Percentiles rank a stretch among this genome's conserved stretches.
phyloP scores from a whole-genome alignment of 2,888 invertebrate species.

The Eugnorisma glareosa region DNA sequence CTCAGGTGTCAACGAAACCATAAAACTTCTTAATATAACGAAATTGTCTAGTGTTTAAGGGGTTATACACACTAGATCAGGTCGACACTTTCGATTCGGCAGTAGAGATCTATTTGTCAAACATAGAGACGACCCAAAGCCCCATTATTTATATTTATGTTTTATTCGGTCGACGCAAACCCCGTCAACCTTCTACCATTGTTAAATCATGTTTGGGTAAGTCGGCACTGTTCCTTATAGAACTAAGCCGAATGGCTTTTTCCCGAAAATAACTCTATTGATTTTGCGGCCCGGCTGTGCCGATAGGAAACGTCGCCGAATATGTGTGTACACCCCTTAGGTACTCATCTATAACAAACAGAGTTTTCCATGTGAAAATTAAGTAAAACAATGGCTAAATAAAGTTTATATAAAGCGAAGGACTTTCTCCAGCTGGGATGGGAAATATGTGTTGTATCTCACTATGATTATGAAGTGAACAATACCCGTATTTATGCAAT shows the following conservation, averaged over 20 bases:
- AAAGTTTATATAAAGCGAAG: slow-evolving; percentile 67
- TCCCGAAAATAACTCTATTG: not conserved
- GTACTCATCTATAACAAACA: slow-evolving; percentile 57
- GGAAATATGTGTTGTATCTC: slow-evolving; percentile 66
- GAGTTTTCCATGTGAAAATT: slow-evolving; percentile 70
- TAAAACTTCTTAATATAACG: slow-evolving; percentile 46
- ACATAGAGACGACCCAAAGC: not conserved
- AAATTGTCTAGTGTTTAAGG: slow-evolving; percentile 44
- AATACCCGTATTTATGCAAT: slow-evolving; percentile 85
- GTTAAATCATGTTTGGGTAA: not conserved
- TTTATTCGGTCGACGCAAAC: not conserved
- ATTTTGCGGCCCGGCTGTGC: not conserved
- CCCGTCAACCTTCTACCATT: not conserved
- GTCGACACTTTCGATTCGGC: not conserved
- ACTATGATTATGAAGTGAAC: slow-evolving; percentile 71
- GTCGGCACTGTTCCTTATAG: not conserved
- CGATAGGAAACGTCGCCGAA: not conserved
- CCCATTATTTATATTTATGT: not conserved
- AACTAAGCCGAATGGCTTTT: not conserved
- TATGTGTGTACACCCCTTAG: slow-evolving; percentile 4
- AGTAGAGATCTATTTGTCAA: not conserved
- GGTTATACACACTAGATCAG: not conserved
- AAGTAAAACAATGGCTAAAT: slow-evolving; percentile 68
- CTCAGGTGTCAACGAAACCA: slow-evolving; percentile 36
- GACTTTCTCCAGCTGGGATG: slow-evolving; percentile 74